Base-by-base conservation (phyloP, 92 coral and sea anemone species). In the Palythoa grandiflora region DNA sequence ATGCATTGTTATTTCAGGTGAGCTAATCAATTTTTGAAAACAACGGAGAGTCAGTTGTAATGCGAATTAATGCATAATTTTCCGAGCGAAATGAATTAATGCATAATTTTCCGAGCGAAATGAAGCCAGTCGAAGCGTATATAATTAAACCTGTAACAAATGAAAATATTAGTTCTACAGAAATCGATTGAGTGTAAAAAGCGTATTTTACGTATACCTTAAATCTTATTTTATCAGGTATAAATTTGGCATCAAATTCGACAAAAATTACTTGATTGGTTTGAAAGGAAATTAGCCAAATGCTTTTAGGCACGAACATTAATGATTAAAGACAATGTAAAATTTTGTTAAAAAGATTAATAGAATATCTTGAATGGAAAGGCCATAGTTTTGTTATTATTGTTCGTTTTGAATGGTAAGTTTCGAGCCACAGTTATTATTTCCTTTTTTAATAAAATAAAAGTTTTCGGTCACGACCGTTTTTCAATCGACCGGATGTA, bases 1-100 rank as follows among this genome's bases (percentile, higher is more conserved):
- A 17, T 97, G 99, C 37, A 97, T 97, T 50, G 94, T 97, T 6
- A 97, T 97, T 68, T 97, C 99, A 80, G 99, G 99, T 97, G 47
- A 89, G 94, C 0, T 71, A 11, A 71, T 28, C 53, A 28, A 53
- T 65, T 21, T 21, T 16, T 63, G 47, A 50, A 88, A 75, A 68
- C 50, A 50, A 19, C 78, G 6, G 54, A 2, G 17, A 36, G 38
- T 40, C 19, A 48, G 47, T 47, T 15, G 9, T 44, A 51, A 28
- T 36, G 9, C 20, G 36, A 53, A 28, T 28, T 28, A 28, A 14
- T 66, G 72, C 73, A 2, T 48, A 57, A 73, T 36, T 36, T 28
- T 71, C 52, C 51, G 83, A 0, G 28, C 52, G n/a, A n/a, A n/a
- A n/a, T n/a, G 36, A 53, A n/a, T n/a, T n/a, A n/a, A 14, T 65